Conservation (phyloP, 2,797 vertebrate genomes). For the Siniperca undulata region DNA sequence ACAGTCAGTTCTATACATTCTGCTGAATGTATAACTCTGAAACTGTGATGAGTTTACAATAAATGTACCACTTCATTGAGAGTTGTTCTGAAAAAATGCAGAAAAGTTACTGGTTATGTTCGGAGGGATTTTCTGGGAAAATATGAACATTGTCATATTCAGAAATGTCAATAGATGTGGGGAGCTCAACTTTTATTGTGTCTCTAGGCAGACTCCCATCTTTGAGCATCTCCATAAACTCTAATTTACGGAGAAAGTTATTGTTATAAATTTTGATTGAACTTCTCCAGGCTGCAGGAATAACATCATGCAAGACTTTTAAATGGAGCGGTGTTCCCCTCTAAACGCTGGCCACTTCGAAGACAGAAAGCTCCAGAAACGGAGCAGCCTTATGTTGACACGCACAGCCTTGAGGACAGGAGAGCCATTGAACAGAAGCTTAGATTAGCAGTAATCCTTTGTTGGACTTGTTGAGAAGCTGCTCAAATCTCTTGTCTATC, state of each 20-base stretch:
- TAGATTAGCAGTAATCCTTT: constrained; percentile 81
- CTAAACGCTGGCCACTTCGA: constrained; percentile 60
- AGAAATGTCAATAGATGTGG: neutral
- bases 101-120: neutral
- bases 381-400: constrained; percentile 70
- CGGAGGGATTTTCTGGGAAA: neutral
- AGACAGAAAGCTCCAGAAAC: constrained; percentile 56
- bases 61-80: neutral
- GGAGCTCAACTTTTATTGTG: constrained; percentile 3
- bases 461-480: constrained; percentile 67
- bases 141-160: neutral
- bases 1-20: neutral
- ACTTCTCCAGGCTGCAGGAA: constrained; percentile 19
- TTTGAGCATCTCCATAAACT: neutral
- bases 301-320: constrained; percentile 4
- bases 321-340: constrained; percentile 25
- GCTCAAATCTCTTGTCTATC: constrained; percentile 65
- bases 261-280: constrained; percentile 21
- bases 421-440: constrained; percentile 79
- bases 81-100: neutral
- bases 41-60: neutral
- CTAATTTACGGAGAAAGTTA: constrained; percentile 9
- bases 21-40: neutral
- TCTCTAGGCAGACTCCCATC: constrained; percentile 9
- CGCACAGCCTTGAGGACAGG: constrained; percentile 66